These are phyloP conservation scores for Micromys minutus DNA, from an alignment of 2,113 vertebrate genomes.

Conservation along the genomic window DNA sequence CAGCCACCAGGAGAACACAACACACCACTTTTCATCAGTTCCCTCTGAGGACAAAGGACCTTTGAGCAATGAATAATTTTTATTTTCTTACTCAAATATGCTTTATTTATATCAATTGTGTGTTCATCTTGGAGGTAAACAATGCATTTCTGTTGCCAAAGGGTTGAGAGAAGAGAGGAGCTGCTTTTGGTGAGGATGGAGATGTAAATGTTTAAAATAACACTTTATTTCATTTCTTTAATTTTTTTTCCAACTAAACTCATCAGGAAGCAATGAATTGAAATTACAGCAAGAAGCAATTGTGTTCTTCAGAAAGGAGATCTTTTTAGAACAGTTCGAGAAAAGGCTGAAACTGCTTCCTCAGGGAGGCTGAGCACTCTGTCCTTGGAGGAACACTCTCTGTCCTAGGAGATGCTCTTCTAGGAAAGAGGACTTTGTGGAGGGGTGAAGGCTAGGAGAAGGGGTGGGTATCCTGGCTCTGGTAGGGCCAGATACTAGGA, in stretches of 20 bases:
- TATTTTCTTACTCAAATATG: conserved; percentile 2
- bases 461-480: background rate
- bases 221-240: conserved; percentile 16
- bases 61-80: conserved; percentile 19
- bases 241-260: conserved; percentile 19
- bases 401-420: background rate
- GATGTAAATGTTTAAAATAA: conserved; percentile 31
- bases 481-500: background rate
- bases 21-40: background rate
- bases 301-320: background rate
- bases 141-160: background rate
- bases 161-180: background rate
- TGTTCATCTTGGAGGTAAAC: conserved; percentile 27
- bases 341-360: background rate
- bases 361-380: background rate
- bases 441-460: background rate
- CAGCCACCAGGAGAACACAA: background rate
- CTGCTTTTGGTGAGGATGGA: background rate
- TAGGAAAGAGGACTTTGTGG: background rate
- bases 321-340: background rate
- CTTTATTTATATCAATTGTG: conserved; percentile 10
- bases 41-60: background rate
- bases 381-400: background rate
- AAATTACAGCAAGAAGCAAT: conserved; percentile 38
- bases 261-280: background rate